Conservation (phyloP, 64 coral and sea anemone genomes). For the Cladopsammia gracilis region DNA sequence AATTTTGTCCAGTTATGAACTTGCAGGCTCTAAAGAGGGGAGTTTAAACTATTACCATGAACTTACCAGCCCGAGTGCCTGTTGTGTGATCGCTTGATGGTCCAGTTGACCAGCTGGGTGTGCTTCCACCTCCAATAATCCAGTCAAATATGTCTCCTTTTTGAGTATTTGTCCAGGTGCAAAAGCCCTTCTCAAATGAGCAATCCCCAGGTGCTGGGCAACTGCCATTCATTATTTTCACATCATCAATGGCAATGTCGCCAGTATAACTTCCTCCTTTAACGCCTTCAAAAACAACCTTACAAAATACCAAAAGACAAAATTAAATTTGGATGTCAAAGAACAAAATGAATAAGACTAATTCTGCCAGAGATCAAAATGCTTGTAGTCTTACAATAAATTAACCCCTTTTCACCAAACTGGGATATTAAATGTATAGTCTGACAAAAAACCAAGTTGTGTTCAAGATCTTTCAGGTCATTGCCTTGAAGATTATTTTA, state of each 20-base stretch:
- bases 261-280: slow-evolving; percentile 68
- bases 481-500: too few relatives aligned
- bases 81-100: slow-evolving; percentile 87
- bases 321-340: too few relatives aligned
- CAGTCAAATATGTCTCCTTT: slow-evolving; percentile 90
- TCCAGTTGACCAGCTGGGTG: slow-evolving; percentile 81
- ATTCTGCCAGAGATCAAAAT: too few relatives aligned
- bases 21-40: too few relatives aligned
- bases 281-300: slow-evolving; percentile 82
- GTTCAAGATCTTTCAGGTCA: too few relatives aligned
- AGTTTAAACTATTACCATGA: neutral
- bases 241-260: slow-evolving; percentile 96
- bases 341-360: too few relatives aligned
- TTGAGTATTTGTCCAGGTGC: slow-evolving; percentile 83
- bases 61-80: slow-evolving; percentile 69
- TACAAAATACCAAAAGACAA: neutral
- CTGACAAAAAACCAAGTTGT: too few relatives aligned
- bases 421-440: too few relatives aligned
- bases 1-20: too few relatives aligned
- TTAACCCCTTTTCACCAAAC: too few relatives aligned
- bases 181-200: slow-evolving; percentile 81
- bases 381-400: too few relatives aligned
- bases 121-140: slow-evolving; percentile 80
- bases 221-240: slow-evolving; percentile 74
- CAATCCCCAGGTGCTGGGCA: slow-evolving; percentile 93